Base-by-base conservation (phyloP, 2,888 invertebrate genomes). In the Muscina levida region DNA sequence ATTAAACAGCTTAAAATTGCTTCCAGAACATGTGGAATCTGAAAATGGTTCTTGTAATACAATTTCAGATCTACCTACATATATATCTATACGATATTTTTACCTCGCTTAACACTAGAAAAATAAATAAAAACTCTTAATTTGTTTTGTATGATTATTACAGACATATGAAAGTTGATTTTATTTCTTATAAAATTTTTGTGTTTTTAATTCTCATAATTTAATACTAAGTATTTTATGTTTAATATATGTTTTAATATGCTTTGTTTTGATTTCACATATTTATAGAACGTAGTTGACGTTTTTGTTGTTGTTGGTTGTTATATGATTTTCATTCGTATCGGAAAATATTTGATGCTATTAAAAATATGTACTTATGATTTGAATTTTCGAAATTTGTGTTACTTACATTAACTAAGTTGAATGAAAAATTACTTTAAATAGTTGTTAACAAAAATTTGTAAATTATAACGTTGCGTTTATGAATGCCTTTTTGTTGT, bases 101-200 rank as follows among this genome's bases (percentile, higher is more conserved):
- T n/a, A n/a, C n/a, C n/a, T n/a, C n/a, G n/a, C n/a, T n/a, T n/a
- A n/a, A n/a, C n/a, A n/a, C n/a, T n/a, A n/a, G n/a, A n/a, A n/a
- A n/a, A n/a, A n/a, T n/a, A n/a, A n/a, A n/a, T n/a, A n/a, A n/a
- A n/a, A n/a, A n/a, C n/a, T n/a, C n/a, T n/a, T n/a, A n/a, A n/a
- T 44, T 13, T 26, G 24, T 56, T 57, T 37, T 37, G 15, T 37
- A 53, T 53, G 11, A 53, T 53, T 53, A 53, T 11, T 53, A 13
- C 22, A 62, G 62, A 62, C 62, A 62, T 62, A 62, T 62, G 39
- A 62, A 62, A 42, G 39, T 62, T 17, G n/a, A n/a, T 48, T 59
- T 19, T 62, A 26, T 62, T 42, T 42, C 62, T 62, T 62, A 62
- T 62, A 62, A 62, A 62, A 62, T 62, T 42, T 59, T 62, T 62